Evolutionary conservation across 2,888 invertebrate genomes (phyloP).

Genomic region (Hetaerina titia): DNA sequence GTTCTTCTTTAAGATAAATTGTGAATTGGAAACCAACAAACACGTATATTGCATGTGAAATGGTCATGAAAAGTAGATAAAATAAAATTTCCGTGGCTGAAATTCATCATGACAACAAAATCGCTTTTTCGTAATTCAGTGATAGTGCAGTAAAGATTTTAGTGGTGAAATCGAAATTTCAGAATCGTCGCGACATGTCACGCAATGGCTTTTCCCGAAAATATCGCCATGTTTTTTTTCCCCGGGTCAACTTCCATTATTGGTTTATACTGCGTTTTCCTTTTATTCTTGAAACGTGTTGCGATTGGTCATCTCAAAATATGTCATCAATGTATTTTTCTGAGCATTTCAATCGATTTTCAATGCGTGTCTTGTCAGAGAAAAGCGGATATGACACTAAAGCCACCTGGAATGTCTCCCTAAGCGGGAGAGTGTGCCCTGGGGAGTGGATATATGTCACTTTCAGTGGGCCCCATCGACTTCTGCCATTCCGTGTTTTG

Average conservation of each 20-base stretch:
- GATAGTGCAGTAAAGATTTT: background rate
- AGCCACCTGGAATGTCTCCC: background rate
- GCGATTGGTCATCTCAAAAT: background rate
- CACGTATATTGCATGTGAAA: too few relatives aligned
- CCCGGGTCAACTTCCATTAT: background rate
- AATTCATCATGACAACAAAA: too few relatives aligned
- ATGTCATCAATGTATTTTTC: background rate
- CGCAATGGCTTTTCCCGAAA: background rate
- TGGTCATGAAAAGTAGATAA: too few relatives aligned
- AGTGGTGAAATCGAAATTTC: background rate
- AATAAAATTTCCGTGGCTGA: too few relatives aligned
- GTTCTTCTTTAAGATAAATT: too few relatives aligned
- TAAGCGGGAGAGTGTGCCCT: background rate
- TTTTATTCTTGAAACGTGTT: background rate
- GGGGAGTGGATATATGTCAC: background rate
- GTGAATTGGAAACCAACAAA: too few relatives aligned
- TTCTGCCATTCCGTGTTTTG: conserved; percentile 3
- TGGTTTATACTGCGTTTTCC: background rate
- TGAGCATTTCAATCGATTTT: background rate
- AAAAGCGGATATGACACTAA: background rate
- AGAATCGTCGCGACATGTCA: background rate
- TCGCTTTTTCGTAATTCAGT: background rate
- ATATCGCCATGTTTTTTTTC: background rate
- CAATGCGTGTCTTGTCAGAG: background rate
- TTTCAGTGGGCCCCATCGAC: background rate